Evolutionary conservation across 1,140 invertebrate genomes (phyloP).

Genomic region (Bursaphelenchus mucronatus): DNA sequence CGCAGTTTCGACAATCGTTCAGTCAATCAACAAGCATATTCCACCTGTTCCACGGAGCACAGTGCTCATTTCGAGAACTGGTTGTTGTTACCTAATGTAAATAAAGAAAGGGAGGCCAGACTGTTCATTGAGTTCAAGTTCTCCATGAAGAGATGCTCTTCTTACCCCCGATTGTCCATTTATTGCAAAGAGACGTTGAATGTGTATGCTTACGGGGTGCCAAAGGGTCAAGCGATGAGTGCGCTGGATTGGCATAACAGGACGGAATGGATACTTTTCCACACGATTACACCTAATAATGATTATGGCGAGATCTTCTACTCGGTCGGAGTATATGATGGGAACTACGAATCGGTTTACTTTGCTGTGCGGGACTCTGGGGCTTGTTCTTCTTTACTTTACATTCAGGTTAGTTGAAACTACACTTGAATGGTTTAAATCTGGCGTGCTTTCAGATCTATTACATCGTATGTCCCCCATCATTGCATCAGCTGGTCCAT

Average conservation of each 20-base stretch:
- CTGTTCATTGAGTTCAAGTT: slow-evolving; percentile 96
- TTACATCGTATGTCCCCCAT: slow-evolving; percentile 50
- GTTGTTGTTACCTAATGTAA: slow-evolving; percentile 94
- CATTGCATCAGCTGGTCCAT: slow-evolving; percentile 26
- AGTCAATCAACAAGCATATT: slow-evolving; percentile 89
- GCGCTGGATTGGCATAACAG: slow-evolving; percentile 70
- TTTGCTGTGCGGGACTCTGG: slow-evolving; percentile 44
- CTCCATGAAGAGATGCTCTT: slow-evolving; percentile 78
- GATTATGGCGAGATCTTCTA: slow-evolving; percentile 26
- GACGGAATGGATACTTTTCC: slow-evolving; percentile 75
- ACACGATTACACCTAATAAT: slow-evolving; percentile 41
- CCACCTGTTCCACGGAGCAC: slow-evolving; percentile 92
- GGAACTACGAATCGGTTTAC: slow-evolving; percentile 27
- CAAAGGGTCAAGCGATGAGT: slow-evolving; percentile 21
- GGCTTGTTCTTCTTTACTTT: slow-evolving; percentile 46
- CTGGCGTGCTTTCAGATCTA: slow-evolving; percentile 34
- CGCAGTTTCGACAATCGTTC: slow-evolving; percentile 86
- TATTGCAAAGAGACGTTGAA: slow-evolving; percentile 50
- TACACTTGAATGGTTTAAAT: not conserved
- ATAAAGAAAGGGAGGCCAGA: slow-evolving; percentile 81
- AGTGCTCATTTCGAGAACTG: slow-evolving; percentile 90
- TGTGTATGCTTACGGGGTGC: slow-evolving; percentile 35
- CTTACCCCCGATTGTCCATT: slow-evolving; percentile 59
- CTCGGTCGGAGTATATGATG: slow-evolving; percentile 31
- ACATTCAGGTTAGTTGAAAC: slow-evolving; percentile 31